Evolutionary conservation across 2,888 invertebrate genomes (phyloP), one percentile per base, ranked within the genome.

Genomic region (Scaptomyza caliginosa): DNA sequence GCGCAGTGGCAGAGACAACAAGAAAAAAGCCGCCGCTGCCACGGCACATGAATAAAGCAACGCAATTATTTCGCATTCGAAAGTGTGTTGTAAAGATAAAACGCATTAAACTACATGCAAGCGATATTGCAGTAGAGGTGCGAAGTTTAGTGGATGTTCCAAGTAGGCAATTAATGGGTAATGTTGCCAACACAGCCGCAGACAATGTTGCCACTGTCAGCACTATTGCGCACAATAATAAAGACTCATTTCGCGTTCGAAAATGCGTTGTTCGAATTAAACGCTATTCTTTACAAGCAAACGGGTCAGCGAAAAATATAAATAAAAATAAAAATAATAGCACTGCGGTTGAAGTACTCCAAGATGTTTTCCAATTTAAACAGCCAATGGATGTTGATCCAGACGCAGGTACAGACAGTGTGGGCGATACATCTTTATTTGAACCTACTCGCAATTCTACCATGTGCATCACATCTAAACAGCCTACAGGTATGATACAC

Each of bases 391-490:
- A 1, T 19, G 5, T 13, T 43, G 10, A 11, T 16, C 1, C 4
- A 6, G 28, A 4, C 13, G 8, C 17, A 8, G 7, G 21, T 7
- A 7, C 21, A 10, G 26, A n/a, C 4, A 24, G 6, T 2, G 17
- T 28, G 4, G n/a, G 13, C 30, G 7, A 54, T 56, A 11, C 17
- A 1, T 66, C 42, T 11, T 13, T 10, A 3, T 78, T 82, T 28
- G 49, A 70, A 3, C 78, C 82, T 8, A 11, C 7, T 26, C 59
- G 66, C 1, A 82, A 77, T 32, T 77, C 82, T 11, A 82, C 74
- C 3, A 60, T 77, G 62, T 67, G 24, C 28, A 28, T n/a, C 0
- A 13, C 6, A 11, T 8, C 49, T 4, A 49, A 17, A 2, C 16
- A n/a, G 6, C 8, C 10, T 10, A 4, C 4, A 17, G 57, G 80